Evolutionary conservation across 2,888 invertebrate species (phyloP), one percentile per base, ranked within the genome.

Genomic region (Drosophila koepferae): DNA sequence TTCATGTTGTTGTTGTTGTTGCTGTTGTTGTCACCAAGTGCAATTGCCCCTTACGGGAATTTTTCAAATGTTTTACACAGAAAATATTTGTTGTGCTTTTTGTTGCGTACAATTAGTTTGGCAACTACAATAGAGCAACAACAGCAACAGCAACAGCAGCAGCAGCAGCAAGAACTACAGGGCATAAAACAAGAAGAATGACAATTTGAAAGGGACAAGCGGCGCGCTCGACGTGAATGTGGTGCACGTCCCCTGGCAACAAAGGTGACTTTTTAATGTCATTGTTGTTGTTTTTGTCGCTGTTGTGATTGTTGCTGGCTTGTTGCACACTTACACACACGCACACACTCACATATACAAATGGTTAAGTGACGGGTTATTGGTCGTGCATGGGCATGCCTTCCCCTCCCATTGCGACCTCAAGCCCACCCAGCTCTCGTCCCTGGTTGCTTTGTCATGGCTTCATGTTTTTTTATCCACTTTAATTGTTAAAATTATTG

Each of bases 81-180:
- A 76, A 75, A 75, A 71, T 72, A 71, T 80, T 81, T 84, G 76
- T 83, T 77, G 77, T 80, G 71, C 73, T 75, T 80, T 84, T 88
- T 86, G 81, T 77, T 87, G 88, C 82, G 82, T 85, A 83, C 88
- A 87, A 87, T 87, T 87, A 87, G 86, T 88, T 87, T 86, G 82
- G 70, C 74, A 80, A 72, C 79, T 65, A 76, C 71, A 80, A 70
- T 74, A 53, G 63, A 72, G 58, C 59, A 69, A 51, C 49, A 65
- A 65, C 77, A 78, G 68, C 63, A 72, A 2, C 38, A 38, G 58
- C 51, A 71, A 56, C 48, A 55, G 44, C 65, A 72, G 3, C 38
- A 38, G 58, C 51, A 71, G 59, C 48, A 55, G 44, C 64, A 61
- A 44, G 49, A 77, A 83, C 80, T 85, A 82, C 85, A 81, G 51